Evolutionary conservation across 1,140 invertebrate genomes (phyloP).

Genomic region (Apolygus lucorum): DNA sequence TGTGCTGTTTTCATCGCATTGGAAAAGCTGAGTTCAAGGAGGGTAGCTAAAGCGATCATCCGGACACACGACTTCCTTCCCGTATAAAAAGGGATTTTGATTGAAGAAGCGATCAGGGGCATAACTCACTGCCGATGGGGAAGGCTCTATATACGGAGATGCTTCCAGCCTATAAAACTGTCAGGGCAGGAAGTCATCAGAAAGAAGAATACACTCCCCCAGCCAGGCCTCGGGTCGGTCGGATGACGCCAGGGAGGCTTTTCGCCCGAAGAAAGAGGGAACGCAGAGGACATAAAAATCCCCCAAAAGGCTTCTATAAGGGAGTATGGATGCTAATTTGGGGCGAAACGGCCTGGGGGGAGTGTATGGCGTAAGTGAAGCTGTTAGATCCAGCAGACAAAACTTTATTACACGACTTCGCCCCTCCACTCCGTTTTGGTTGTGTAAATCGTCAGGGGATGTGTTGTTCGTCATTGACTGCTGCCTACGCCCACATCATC

Average conservation of each 20-base stretch:
- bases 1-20: too few species aligned
- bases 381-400: constrained; percentile 12
- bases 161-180: background rate
- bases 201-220: constrained; percentile 1
- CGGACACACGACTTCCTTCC: constrained; percentile 7
- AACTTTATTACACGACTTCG: constrained; percentile 3
- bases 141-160: background rate
- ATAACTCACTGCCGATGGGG: background rate
- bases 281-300: background rate
- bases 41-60: background rate
- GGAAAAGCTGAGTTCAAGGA: too few species aligned
- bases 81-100: constrained; percentile 6
- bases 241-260: background rate
- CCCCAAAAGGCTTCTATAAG: constrained; percentile 4
- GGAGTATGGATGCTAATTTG: constrained; percentile 7
- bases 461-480: background rate
- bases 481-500: too few species aligned
- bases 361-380: background rate
- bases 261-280: background rate
- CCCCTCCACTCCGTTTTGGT: background rate
- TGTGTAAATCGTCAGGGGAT: constrained; percentile 10
- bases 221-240: background rate
- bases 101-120: constrained; percentile 7
- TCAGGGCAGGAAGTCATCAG: constrained; percentile 11
- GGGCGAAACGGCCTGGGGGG: background rate